These are phyloP conservation scores for Nicator chloris DNA, from an alignment of 2,113 vertebrate genomes.

Conservation along the genomic window DNA sequence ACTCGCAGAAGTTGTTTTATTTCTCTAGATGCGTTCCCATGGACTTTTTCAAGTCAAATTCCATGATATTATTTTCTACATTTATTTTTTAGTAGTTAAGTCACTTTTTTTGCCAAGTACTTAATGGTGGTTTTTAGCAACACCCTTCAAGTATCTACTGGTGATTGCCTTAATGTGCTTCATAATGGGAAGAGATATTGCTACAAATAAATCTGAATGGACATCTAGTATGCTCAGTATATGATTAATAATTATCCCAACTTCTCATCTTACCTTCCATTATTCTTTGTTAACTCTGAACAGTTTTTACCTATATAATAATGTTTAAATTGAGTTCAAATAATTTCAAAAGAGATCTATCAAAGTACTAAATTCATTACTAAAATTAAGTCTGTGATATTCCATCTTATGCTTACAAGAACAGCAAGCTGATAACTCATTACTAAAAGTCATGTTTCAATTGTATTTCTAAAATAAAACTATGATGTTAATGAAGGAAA, in stretches of 20 bases:
- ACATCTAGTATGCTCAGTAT: background rate
- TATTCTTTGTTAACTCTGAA: constrained; percentile 3
- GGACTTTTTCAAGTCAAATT: constrained; percentile 49
- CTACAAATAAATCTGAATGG: background rate
- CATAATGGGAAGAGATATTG: background rate
- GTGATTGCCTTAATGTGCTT: background rate
- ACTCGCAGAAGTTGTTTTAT: constrained; percentile 47
- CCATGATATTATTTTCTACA: background rate
- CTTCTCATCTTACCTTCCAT: background rate
- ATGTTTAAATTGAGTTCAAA: background rate
- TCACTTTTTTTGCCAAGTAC: background rate
- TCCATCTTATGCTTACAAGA: background rate
- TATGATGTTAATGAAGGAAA: background rate
- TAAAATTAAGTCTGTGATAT: background rate
- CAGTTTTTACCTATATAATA: background rate
- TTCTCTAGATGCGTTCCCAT: constrained; percentile 32
- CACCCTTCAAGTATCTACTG: background rate
- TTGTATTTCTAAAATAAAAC: background rate
- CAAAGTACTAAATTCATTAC: background rate
- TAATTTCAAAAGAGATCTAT: background rate
- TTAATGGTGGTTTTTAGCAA: constrained; percentile 5
- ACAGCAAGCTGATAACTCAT: background rate
- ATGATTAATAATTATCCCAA: background rate
- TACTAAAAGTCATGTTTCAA: background rate
- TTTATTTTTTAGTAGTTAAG: background rate